These are phyloP conservation scores for Temnothorax unifasciatus DNA, from an alignment of 2,888 invertebrate species.

Conservation along the genomic window DNA sequence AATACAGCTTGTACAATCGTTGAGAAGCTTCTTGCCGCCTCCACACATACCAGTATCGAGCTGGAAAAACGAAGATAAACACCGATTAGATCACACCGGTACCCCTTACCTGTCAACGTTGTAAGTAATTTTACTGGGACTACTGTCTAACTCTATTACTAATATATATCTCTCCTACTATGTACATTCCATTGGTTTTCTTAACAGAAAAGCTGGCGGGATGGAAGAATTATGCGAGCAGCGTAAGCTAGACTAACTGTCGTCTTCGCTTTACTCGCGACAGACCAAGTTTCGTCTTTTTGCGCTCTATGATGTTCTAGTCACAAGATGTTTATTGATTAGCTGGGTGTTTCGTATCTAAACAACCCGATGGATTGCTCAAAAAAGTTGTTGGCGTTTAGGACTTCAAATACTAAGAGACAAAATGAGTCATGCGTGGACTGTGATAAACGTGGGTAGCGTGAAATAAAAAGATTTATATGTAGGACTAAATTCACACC, in stretches of 20 bases:
- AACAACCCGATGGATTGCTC: constrained; percentile 84
- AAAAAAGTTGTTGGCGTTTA: constrained; percentile 85
- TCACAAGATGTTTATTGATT: constrained; percentile 82
- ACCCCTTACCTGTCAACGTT: constrained; percentile 81
- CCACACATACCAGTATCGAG: constrained; percentile 96
- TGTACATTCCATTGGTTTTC: background rate
- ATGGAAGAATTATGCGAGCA: constrained; percentile 84
- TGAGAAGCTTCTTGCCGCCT: constrained; percentile 94
- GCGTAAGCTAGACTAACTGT: constrained; percentile 83
- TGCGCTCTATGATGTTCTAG: constrained; percentile 83
- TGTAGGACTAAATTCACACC: constrained; percentile 74
- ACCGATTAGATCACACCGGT: constrained; percentile 87
- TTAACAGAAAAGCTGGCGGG: constrained; percentile 81
- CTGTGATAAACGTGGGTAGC: constrained; percentile 85
- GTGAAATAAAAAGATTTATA: constrained; percentile 77
- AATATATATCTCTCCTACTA: background rate
- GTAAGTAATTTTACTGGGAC: constrained; percentile 75
- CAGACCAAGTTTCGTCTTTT: constrained; percentile 71
- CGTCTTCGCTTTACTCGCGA: constrained; percentile 72
- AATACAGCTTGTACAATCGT: constrained; percentile 94
- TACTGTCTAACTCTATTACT: background rate
- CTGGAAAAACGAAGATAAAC: constrained; percentile 95
- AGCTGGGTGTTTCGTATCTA: constrained; percentile 75
- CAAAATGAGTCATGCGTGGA: constrained; percentile 85
- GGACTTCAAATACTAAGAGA: constrained; percentile 82